Conservation (phyloP, 2,888 invertebrate genomes). For the Kuschelorhynchus macadamiae region DNA sequence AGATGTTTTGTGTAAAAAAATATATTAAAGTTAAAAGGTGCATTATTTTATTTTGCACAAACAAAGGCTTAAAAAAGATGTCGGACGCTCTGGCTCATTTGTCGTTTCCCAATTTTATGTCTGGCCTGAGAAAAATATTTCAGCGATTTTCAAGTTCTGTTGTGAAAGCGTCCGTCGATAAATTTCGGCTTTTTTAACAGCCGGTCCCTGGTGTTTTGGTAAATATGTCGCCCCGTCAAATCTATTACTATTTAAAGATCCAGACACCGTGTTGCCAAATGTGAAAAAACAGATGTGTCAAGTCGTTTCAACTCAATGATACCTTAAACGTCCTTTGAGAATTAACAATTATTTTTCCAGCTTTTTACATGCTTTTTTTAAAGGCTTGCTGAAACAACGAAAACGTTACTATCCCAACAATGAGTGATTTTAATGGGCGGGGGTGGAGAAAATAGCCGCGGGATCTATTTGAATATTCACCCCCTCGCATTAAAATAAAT, state of each 20-base stretch:
- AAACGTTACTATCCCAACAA: conserved; percentile 30
- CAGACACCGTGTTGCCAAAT: conserved; percentile 62
- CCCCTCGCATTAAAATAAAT: conserved; percentile 44
- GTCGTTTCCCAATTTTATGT: conserved; percentile 38
- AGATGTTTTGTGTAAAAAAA: conserved; percentile 29
- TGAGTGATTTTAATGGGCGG: conserved; percentile 35
- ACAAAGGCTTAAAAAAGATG: conserved; percentile 36
- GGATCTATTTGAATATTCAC: conserved; percentile 41
- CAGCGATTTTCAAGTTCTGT: conserved; percentile 40
- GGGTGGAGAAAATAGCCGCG: conserved; percentile 37
- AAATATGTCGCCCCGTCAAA: conserved; percentile 48
- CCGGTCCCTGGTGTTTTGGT: conserved; percentile 41
- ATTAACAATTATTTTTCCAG: conserved; percentile 36
- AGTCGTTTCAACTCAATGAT: conserved; percentile 25
- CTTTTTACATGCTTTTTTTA: conserved; percentile 16
- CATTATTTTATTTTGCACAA: conserved; percentile 28
- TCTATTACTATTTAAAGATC: conserved; percentile 62
- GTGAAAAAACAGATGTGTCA: conserved; percentile 56
- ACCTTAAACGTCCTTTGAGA: conserved; percentile 25
- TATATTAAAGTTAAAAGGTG: conserved; percentile 16
- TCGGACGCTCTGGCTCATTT: conserved; percentile 38
- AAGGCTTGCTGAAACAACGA: conserved; percentile 22
- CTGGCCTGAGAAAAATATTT: conserved; percentile 38
- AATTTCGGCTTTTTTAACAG: conserved; percentile 41
- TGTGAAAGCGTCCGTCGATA: conserved; percentile 43